A percentile compares a stretch with the other conserved stretches of the same genome.
Evolutionary conservation across 2,797 vertebrate species (phyloP).

Genomic region (Anguilla marmorata): DNA sequence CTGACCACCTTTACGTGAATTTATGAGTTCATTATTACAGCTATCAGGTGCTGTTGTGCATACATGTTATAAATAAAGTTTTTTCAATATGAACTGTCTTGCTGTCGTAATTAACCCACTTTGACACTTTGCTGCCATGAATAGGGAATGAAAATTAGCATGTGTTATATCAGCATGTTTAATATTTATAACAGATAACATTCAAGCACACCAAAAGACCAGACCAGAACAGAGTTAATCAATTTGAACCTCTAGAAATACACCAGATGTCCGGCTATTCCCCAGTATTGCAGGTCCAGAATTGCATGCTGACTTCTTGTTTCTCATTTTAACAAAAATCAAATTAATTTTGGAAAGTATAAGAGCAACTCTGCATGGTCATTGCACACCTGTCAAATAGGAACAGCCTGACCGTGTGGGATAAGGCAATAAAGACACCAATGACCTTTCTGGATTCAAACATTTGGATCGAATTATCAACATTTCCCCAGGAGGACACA

Average conservation of each 20-base stretch:
- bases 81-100: not conserved
- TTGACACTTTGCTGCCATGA: conserved; percentile 4
- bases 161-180: not conserved
- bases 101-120: not conserved
- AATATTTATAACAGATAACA: conserved; percentile 16
- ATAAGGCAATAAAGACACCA: conserved; percentile 14
- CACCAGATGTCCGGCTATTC: not conserved
- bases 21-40: not conserved
- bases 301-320: not conserved
- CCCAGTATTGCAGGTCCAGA: not conserved
- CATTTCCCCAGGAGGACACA: conserved; percentile 13
- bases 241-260: not conserved
- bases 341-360: conserved; percentile 1
- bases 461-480: conserved; percentile 18
- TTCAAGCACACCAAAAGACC: not conserved
- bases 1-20: not conserved
- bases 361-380: not conserved
- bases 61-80: not conserved
- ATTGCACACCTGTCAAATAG: not conserved
- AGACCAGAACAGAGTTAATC: not conserved
- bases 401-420: not conserved
- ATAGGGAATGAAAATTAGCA: not conserved
- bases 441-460: conserved; percentile 26
- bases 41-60: not conserved
- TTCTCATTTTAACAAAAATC: not conserved